phyloP scores from a whole-genome alignment of 2,888 invertebrate species.

The Emmelina monodactyla region DNA sequence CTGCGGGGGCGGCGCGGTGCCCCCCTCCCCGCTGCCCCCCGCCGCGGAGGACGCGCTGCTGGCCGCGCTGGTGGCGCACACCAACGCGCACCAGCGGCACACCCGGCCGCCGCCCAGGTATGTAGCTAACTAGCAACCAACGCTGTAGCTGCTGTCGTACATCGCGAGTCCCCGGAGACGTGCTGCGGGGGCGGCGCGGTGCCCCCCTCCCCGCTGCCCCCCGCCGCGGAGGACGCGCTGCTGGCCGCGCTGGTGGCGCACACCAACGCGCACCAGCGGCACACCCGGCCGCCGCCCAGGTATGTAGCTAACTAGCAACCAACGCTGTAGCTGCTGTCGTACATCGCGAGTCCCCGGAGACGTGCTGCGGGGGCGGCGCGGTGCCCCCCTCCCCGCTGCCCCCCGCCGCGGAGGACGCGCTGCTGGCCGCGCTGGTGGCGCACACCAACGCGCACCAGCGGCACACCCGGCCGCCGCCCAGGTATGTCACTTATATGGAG shows the following conservation, averaged over 20 bases:
- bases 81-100: too few relatives aligned
- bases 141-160: conserved; percentile 90
- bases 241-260: conserved; percentile 85
- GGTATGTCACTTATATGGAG: too few relatives aligned
- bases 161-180: conserved; percentile 93
- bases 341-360: conserved; percentile 93
- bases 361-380: conserved; percentile 74
- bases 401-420: conserved; percentile 80
- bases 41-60: conserved; percentile 87
- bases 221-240: conserved; percentile 82
- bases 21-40: conserved; percentile 75
- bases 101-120: too few relatives aligned
- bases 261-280: too few relatives aligned
- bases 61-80: conserved; percentile 80
- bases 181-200: conserved; percentile 74
- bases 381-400: conserved; percentile 79
- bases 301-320: too few relatives aligned
- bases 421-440: conserved; percentile 84
- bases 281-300: too few relatives aligned
- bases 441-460: too few relatives aligned
- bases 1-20: conserved; percentile 73
- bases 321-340: conserved; percentile 90
- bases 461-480: too few relatives aligned
- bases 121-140: too few relatives aligned
- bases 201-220: conserved; percentile 75